Base-by-base conservation (phyloP, 2,113 vertebrate species). In the Macquaria ambigua region DNA sequence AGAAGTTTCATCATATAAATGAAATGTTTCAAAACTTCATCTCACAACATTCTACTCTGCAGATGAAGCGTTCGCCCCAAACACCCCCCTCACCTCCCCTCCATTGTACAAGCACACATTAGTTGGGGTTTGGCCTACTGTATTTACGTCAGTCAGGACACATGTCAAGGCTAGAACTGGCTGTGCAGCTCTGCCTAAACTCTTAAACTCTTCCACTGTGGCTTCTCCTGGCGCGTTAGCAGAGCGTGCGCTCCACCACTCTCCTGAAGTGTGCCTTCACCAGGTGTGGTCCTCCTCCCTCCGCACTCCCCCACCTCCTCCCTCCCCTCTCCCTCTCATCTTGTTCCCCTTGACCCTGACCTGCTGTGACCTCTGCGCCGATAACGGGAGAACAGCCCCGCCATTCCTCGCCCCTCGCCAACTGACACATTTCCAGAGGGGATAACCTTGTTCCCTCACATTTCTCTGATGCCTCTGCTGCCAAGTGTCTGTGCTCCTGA, bases 101-200 rank as follows among this genome's bases (percentile, higher is more conserved):
- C 18, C 16, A 16, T 8, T 15, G 8, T 25, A 21, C 41, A 55
- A 3, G 67, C 43, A 58, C 83, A 58, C 50, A 2, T 37, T 5
- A 0, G 34, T 81, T 53, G 76, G 64, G 20, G 84, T 67, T 52
- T 39, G 58, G 72, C 70, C 66, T 63, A 82, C 85, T 85, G 79
- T 81, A 85, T 83, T 76, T 85, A 84, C 91, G 90, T 95, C 92
- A 95, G 58, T 28, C 25, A 39, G 74, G 53, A 91, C 82, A 69
- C 84, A 90, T 88, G 88, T 94, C 90, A 87, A 95, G 95, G 95
- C 87, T 86, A 71, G 94, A 93, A 93, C 94, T 89, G 86, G 73
- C 89, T 59, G 86, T 89, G 90, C 86, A 43, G 80, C 78, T 84
- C 66, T 59, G 80, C 78, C 80, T 82, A 63, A 83, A 83, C 73